Conservation (phyloP, 2,113 vertebrate genomes). For the Sialia sialis region DNA sequence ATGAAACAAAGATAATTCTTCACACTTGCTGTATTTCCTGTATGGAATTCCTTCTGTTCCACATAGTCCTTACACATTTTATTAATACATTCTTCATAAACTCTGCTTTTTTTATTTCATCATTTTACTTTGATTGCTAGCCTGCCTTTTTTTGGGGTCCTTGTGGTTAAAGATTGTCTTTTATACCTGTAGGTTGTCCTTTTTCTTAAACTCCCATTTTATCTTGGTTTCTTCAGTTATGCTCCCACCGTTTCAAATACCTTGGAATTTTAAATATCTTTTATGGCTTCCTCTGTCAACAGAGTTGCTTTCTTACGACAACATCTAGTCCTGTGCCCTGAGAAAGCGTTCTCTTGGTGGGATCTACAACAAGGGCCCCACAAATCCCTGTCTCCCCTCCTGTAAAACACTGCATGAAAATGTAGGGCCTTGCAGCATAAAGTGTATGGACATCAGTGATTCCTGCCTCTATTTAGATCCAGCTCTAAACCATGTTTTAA, state of each 20-base stretch:
- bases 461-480: not conserved
- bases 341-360: not conserved
- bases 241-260: not conserved
- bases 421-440: not conserved
- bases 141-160: not conserved
- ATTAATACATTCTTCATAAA: not conserved
- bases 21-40: not conserved
- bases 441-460: not conserved
- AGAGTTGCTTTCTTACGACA: not conserved
- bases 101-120: not conserved
- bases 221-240: not conserved
- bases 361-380: not conserved
- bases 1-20: not conserved
- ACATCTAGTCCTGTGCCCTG: not conserved
- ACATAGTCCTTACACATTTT: not conserved
- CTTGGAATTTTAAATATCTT: not conserved
- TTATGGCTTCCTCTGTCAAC: rapidly evolving
- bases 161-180: not conserved
- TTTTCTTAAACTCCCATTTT: not conserved
- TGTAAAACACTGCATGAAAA: not conserved
- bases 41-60: not conserved
- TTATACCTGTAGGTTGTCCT: not conserved
- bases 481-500: not conserved
- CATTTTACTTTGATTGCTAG: not conserved
- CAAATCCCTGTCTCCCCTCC: rapidly evolving